phyloP scores from a whole-genome alignment of 1,140 invertebrate species.

The Sycophila sp. region DNA sequence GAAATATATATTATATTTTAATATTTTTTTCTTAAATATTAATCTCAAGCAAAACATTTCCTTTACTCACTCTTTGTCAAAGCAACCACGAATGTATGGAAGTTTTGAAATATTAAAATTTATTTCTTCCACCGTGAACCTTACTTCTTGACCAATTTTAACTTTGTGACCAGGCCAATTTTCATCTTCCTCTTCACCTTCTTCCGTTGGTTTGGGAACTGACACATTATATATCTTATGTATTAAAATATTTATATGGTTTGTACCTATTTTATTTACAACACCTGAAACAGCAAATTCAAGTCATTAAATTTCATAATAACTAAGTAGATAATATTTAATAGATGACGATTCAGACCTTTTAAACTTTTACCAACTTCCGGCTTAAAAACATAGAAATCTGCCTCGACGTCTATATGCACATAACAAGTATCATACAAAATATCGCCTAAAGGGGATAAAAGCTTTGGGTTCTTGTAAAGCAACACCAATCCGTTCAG shows the following conservation, averaged over 20 bases:
- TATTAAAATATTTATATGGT: conserved; percentile 72
- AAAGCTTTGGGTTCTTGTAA: conserved; percentile 71
- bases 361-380: conserved; percentile 57
- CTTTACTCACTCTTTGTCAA: conserved; percentile 66
- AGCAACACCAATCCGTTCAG: conserved; percentile 72
- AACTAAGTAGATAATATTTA: neutral
- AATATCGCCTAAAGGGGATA: conserved; percentile 67
- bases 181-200: conserved; percentile 61
- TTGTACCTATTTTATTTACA: conserved; percentile 71
- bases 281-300: conserved; percentile 59
- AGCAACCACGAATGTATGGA: conserved; percentile 69
- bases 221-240: conserved; percentile 75
- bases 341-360: conserved; percentile 50
- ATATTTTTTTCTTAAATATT: neutral
- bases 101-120: conserved; percentile 68
- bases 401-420: conserved; percentile 72
- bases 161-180: conserved; percentile 70
- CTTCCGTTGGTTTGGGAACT: conserved; percentile 67
- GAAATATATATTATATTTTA: conserved; percentile 18
- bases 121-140: conserved; percentile 68
- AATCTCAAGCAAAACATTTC: conserved; percentile 49
- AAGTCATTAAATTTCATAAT: conserved; percentile 19
- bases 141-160: conserved; percentile 69
- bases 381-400: conserved; percentile 74
- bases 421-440: conserved; percentile 70